Base-by-base conservation (phyloP, 1,140 invertebrate genomes). In the Caligus rogercresseyi region DNA sequence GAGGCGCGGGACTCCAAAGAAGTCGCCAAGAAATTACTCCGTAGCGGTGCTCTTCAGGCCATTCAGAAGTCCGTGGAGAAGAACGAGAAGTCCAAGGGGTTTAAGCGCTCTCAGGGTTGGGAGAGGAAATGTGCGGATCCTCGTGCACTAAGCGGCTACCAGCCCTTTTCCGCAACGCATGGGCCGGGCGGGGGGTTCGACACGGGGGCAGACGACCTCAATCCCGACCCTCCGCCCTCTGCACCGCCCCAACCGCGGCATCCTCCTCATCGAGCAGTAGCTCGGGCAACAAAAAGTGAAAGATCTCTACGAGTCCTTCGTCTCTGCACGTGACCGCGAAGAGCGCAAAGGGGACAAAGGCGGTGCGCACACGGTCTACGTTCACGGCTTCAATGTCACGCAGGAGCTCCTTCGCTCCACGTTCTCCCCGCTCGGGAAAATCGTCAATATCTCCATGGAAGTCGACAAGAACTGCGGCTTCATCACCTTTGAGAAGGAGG, bases 1-100 rank as follows among this genome's bases (percentile, higher is more conserved):
- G 87, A 90, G 74, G 87, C 87, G 0, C 81, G 89, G 63, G 89
- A 95, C 80, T 91, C 92, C 4, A 82, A 88, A 61, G 90, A 95
- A 77, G 86, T 93, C 51, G 91, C 90, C 0, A 88, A 91, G 64
- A 96, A 95, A 72, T 74, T 97, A 14, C 82, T 96, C 0, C 92
- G 92, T 73, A 90, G 89, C 66, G 92, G 92, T 18, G 89, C 89
- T 23, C 90, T 93, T 70, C 80, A 82, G 57, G 85, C 86, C 13
- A 85, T 85, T 62, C 81, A 84, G 53, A 88, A 86, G 70, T 81
- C 82, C 53, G 80, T 81, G 23, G 52, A 62, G 23, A 66, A 70
- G 25, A 81, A 81, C 68, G 87, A 92, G 71, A 88, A 89, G 68
- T 82, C 83, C 67, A 83, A 83, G 67, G 82, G 79, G 69, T 76